These are phyloP conservation scores for Mastomys coucha DNA, from an alignment of 2,113 vertebrate genomes.

Conservation along the genomic window DNA sequence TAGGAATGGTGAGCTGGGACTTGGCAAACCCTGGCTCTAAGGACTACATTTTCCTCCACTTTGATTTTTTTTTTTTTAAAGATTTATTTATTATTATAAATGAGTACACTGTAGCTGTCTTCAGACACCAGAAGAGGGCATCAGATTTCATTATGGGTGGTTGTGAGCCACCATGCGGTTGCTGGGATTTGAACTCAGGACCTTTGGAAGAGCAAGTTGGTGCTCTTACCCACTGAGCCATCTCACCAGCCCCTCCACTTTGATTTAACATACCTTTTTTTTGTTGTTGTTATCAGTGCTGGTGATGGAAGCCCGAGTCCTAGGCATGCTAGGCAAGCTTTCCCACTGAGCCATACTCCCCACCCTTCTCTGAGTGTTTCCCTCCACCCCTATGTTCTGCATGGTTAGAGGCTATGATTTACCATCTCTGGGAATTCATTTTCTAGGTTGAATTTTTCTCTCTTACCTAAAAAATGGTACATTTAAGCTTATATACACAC, in stretches of 20 bases:
- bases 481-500: not conserved
- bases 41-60: not conserved
- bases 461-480: not conserved
- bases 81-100: too few species aligned
- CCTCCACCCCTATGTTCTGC: not conserved
- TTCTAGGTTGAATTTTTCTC: not conserved
- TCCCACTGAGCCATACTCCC: not conserved
- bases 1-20: not conserved
- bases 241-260: too few species aligned
- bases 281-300: not conserved
- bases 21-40: not conserved
- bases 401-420: not conserved
- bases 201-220: too few species aligned
- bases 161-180: too few species aligned
- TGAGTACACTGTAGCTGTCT: too few species aligned
- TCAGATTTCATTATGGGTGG: too few species aligned
- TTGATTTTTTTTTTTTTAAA: too few species aligned
- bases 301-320: not conserved
- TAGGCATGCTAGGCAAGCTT: too few species aligned
- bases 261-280: too few species aligned
- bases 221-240: too few species aligned
- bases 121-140: too few species aligned
- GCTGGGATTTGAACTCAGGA: too few species aligned
- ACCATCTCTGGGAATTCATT: not conserved
- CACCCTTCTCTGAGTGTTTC: not conserved